These are phyloP conservation scores for Sericinus montela DNA, from an alignment of 2,888 invertebrate genomes.

Conservation along the genomic window DNA sequence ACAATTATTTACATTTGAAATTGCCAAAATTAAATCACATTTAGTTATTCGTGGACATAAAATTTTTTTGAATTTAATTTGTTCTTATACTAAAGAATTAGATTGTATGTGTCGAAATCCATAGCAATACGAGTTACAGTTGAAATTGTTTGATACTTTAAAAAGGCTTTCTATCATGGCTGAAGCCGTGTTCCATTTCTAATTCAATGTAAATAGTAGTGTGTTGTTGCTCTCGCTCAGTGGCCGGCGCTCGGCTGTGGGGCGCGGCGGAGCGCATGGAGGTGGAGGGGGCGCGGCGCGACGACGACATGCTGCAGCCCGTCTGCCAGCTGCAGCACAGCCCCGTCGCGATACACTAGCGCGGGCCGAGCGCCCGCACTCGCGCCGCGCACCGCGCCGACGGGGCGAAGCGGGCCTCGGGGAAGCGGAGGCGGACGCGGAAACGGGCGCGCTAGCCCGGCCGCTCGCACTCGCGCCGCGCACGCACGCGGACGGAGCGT, in stretches of 20 bases:
- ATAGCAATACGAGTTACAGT: neutral
- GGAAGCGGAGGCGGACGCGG: slow-evolving; percentile 15
- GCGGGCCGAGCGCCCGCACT: slow-evolving; percentile 20
- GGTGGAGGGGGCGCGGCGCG: slow-evolving; percentile 63
- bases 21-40: too few relatives aligned
- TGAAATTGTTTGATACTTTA: neutral
- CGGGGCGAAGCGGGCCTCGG: slow-evolving; percentile 7
- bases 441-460: slow-evolving; percentile 11
- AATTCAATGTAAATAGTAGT: neutral
- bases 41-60: too few relatives aligned
- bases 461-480: slow-evolving; percentile 2
- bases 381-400: slow-evolving; percentile 5
- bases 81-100: too few relatives aligned
- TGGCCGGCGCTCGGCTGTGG: slow-evolving; percentile 50
- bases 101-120: neutral
- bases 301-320: slow-evolving; percentile 85
- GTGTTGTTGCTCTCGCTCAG: slow-evolving; percentile 30
- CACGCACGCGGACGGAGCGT: neutral
- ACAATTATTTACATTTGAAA: too few relatives aligned
- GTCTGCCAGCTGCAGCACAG: slow-evolving; percentile 92
- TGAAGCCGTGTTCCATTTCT: neutral
- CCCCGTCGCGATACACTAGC: slow-evolving; percentile 92
- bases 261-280: slow-evolving; percentile 87
- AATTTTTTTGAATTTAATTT: too few relatives aligned
- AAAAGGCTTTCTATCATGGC: neutral